Evolutionary conservation across 2,797 vertebrate species (phyloP), one percentile per base, ranked within the genome.

Genomic region (Otolemur crassicaudatus): DNA sequence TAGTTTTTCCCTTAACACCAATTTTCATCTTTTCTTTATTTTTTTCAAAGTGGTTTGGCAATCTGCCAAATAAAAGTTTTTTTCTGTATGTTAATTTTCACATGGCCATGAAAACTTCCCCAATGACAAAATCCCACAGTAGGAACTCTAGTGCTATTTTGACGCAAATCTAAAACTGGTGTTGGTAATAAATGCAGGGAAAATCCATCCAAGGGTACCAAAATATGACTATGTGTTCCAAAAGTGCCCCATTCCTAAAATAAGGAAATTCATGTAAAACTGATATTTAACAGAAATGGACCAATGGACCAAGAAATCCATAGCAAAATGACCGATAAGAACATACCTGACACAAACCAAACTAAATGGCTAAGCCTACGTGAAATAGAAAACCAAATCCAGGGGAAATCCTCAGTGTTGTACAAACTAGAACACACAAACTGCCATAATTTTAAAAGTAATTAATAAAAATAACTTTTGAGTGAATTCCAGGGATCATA

Each of bases 31-130:
- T 69, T 56, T 91, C 60, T 75, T 69, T 92, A 16, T 91, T 92
- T 77, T 94, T 94, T 90, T 77, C 34, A 49, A 92, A 95, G 96
- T 79, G 76, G 89, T 75, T 91, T 89, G 95, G 95, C 91, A 90
- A 76, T 58, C 81, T 63, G 95, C 94, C 97, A 97, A 77, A 53
- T 77, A 40, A 69, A 89, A 77, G 61, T 65, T 43, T 97, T 91
- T 84, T 92, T 69, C 72, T 93, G 86, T 65, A 79, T 84, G 91
- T 91, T 92, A 94, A 94, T 97, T 95, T 87, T 91, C 86, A 81
- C n/a, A 75, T 77, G 96, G 87, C 89, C 67, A 79, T 90, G 83
- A 95, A 86, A 95, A 87, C 43, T 91, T 95, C 65, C 91, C 91
- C 75, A 80, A 25, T 63, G 82, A 93, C 87, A 73, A 88, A 92